phyloP scores from a whole-genome alignment of 2,888 invertebrate species.

The Podotricha telesiphe region DNA sequence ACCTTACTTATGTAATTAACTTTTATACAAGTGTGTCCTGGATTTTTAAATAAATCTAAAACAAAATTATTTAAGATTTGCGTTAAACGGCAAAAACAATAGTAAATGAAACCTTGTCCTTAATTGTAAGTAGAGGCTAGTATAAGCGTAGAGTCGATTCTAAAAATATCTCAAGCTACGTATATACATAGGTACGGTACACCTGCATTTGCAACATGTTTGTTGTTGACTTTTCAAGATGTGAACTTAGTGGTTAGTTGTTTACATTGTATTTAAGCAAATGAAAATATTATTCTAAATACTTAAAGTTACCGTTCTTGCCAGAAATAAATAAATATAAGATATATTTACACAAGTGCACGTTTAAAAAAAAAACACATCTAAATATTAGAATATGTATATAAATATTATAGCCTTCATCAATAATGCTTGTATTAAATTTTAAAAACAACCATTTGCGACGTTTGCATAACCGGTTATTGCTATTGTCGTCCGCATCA shows the following conservation, averaged over 20 bases:
- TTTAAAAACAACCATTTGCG: slow-evolving; percentile 8
- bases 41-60: neutral
- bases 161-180: slow-evolving; percentile 8
- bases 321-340: no score
- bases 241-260: neutral
- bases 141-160: slow-evolving; percentile 3
- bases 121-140: neutral
- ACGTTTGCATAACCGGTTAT: slow-evolving; percentile 24
- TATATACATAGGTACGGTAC: neutral
- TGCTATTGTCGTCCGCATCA: neutral
- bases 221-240: slow-evolving; percentile 4
- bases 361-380: neutral
- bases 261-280: neutral
- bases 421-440: neutral
- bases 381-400: neutral
- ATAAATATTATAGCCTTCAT: neutral
- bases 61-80: no score
- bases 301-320: neutral
- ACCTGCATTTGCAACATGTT: slow-evolving; percentile 33
- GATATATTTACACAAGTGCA: neutral
- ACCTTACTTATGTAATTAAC: no score
- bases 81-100: neutral
- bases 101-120: slow-evolving; percentile 1
- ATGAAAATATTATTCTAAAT: neutral
- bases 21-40: neutral